Base-by-base conservation (phyloP, 2,113 vertebrate species). In the Rhinichthys klamathensis region DNA sequence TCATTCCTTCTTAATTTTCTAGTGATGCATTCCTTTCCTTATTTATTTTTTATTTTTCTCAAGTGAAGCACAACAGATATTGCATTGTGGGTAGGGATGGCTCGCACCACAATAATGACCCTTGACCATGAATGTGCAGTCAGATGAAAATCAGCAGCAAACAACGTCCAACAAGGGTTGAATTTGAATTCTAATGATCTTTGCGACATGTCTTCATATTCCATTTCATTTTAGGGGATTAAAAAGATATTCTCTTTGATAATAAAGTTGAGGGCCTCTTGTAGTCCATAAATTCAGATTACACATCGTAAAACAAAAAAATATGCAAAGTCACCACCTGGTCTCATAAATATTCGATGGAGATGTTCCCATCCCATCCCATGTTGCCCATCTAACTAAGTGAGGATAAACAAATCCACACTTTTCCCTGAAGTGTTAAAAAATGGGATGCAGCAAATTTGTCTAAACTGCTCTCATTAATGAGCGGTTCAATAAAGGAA, bases 241-340 rank as follows among this genome's bases (percentile, higher is more conserved):
- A 32, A 21, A 67, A 65, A n/a, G 49, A 32, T 21, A 81, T 65
- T 3, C 35, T 65, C n/a, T 65, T 6, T 41, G 15, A 27, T 25
- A 5, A 44, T 30, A 35, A 32, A 54, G 63, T 65, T 67, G 49
- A 65, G 41, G 35, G 0, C 60, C 49, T 63, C 41, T n/a, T 49
- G 27, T 25, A 18, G 41, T 63, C n/a, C 41, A 51, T 54, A 13
- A 70, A 82, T 23, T 69, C 44, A 54, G 61, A 35, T 82, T 49
- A 49, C 27, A 51, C 10, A 30, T 49, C 6, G 3, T 54, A 38
- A n/a, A 82, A 82, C 30, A 70, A 16, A 54, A 81, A 32, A 81
- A 10, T 51, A 69, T 69, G 79, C 60, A 81, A 81, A 83, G 49
- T 72, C 21, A 38, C 49, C 81, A 72, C 65, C 65, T 83, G 80